Evolutionary conservation across 2,888 invertebrate genomes (phyloP).

Genomic region (Iphiclides podalirius): DNA sequence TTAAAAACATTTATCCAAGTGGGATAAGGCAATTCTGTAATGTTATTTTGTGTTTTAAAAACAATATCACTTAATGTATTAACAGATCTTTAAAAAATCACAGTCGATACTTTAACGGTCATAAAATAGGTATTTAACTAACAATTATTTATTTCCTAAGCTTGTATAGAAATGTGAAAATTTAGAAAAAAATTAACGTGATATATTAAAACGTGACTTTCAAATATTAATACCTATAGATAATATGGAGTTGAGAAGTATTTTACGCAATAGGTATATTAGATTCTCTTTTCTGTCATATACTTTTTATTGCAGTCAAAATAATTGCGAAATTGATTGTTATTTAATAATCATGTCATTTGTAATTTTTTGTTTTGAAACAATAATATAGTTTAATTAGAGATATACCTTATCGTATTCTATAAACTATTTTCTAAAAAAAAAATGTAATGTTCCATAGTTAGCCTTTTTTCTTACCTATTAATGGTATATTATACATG

Average conservation of each 20-base stretch:
- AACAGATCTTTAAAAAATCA: neutral
- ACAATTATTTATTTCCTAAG: neutral
- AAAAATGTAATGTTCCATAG: too few relatives aligned
- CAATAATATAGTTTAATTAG: too few relatives aligned
- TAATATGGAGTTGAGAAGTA: too few relatives aligned
- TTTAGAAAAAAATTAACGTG: slow-evolving; percentile 4
- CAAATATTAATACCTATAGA: slow-evolving; percentile 2
- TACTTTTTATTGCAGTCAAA: too few relatives aligned
- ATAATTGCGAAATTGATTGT: too few relatives aligned
- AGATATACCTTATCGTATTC: too few relatives aligned
- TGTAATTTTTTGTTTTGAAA: too few relatives aligned
- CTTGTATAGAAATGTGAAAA: slow-evolving; percentile 3
- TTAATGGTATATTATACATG: slow-evolving; percentile 18
- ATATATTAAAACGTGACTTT: slow-evolving; percentile 13
- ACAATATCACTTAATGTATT: neutral
- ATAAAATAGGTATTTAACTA: slow-evolving; percentile 1
- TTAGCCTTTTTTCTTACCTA: slow-evolving; percentile 12
- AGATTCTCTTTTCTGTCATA: too few relatives aligned
- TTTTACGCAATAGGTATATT: too few relatives aligned
- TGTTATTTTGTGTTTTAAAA: neutral
- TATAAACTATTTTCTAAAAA: too few relatives aligned
- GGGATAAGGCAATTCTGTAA: neutral
- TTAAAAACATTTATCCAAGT: too few relatives aligned
- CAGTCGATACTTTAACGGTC: neutral
- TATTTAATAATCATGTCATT: too few relatives aligned